These are phyloP conservation scores for Napeogenes sylphis DNA, from an alignment of 2,888 invertebrate genomes.

Conservation along the genomic window DNA sequence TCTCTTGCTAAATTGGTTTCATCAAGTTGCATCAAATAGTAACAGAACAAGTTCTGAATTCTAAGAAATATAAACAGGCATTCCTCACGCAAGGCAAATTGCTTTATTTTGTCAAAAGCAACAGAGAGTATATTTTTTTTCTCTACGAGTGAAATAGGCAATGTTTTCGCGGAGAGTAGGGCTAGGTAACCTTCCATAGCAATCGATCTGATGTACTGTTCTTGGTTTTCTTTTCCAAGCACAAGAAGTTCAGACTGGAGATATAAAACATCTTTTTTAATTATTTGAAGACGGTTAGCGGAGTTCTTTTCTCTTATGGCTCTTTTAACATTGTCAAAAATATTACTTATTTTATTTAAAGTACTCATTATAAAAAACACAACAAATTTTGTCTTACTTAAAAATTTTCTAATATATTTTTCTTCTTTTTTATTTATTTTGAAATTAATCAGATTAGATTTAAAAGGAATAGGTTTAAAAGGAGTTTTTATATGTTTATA, in stretches of 20 bases:
- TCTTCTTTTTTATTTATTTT: background rate
- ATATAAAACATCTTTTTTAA: conserved; percentile 58
- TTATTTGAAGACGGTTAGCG: conserved; percentile 46
- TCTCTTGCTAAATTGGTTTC: conserved; percentile 65
- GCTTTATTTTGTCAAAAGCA: conserved; percentile 59
- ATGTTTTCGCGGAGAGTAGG: conserved; percentile 57
- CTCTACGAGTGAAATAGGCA: conserved; percentile 56
- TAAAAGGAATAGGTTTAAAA: background rate
- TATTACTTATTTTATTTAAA: conserved; percentile 51
- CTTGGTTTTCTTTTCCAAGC: conserved; percentile 61
- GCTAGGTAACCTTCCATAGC: conserved; percentile 69
- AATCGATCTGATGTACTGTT: conserved; percentile 52
- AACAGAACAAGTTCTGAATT: conserved; percentile 78
- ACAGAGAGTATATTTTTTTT: conserved; percentile 56
- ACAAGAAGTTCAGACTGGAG: conserved; percentile 54
- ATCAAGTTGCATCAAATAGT: conserved; percentile 74
- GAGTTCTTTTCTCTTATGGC: conserved; percentile 56
- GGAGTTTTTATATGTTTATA: background rate
- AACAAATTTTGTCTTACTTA: conserved; percentile 8
- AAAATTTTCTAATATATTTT: conserved; percentile 9
- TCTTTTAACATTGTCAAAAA: conserved; percentile 56
- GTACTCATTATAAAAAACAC: conserved; percentile 47
- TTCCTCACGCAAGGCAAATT: conserved; percentile 52
- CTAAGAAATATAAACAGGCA: conserved; percentile 74
- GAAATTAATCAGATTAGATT: too few species aligned